Evolutionary conservation across 2,113 vertebrate species (phyloP), one percentile per base, ranked within the genome.

Genomic region (Proterorhinus semilunaris): DNA sequence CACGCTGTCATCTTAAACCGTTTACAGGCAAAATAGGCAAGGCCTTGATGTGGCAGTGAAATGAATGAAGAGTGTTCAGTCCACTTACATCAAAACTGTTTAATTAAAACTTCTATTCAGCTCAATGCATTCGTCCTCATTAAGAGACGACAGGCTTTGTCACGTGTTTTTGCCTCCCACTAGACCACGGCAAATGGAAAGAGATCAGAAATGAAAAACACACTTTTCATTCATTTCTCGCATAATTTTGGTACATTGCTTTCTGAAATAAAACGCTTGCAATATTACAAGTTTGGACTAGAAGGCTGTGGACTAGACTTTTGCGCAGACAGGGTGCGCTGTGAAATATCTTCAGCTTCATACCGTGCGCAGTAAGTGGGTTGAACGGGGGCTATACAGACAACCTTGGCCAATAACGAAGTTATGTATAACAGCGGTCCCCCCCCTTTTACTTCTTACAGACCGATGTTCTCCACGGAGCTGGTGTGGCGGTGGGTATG

Each of bases 21-120:
- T 36, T 46, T 52, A 36, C 43, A 13, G 61, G 15, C 17, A 51
- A 71, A 74, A 57, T 12, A 57, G 47, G 55, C 59, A 27, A 47
- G 62, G 68, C 71, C 50, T 74, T 62, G 74, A 77, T 69, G 62
- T 57, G 66, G 65, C 36, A 65, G 49, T 65, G 42, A 51, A 64
- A 51, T 50, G 62, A 78, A 68, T 43, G 13, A 4, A 68, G 59
- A 9, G 43, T 43, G 9, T 61, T 69, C 48, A 27, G 52, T 68
- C 61, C 50, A 54, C 44, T 69, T 71, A 16, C 64, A 53, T 57
- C 45, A 43, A 73, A 12, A 58, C 36, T 8, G 57, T 66, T 76
- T 58, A 49, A 75, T 74, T 55, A 69, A 74, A 82, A 66, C 63
- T 52, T 21, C 5, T 15, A 66, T 70, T 72, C 45, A 66, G 6